phyloP scores from a whole-genome alignment of 2,888 invertebrate genomes.

The Imbricaverruca yamaguchii region DNA sequence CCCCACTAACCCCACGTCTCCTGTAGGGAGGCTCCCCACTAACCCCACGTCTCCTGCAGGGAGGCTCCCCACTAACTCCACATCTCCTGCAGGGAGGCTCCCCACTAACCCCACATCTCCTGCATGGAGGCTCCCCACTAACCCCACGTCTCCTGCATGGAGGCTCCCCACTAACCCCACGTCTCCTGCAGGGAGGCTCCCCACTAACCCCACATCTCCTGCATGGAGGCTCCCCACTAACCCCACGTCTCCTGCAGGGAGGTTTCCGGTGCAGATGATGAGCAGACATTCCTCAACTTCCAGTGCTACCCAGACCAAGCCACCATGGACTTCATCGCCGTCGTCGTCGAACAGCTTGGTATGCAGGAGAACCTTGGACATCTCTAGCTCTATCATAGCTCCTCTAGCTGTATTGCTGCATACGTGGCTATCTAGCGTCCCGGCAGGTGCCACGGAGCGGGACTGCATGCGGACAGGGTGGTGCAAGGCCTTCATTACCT shows the following conservation, averaged over 20 bases:
- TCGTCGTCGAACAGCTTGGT: constrained; percentile 24
- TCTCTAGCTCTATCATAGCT: too few relatives aligned
- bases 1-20: neutral
- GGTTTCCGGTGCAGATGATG: constrained; percentile 23
- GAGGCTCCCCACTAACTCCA: neutral
- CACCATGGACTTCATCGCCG: constrained; percentile 20
- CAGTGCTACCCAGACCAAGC: constrained; percentile 27
- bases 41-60: neutral
- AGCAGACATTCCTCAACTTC: constrained; percentile 26
- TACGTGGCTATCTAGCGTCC: too few relatives aligned
- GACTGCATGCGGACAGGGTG: too few relatives aligned
- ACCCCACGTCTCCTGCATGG: too few relatives aligned
- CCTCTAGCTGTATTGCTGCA: too few relatives aligned
- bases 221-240: too few relatives aligned
- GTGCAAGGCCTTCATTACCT: too few relatives aligned
- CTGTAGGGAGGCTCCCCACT: neutral
- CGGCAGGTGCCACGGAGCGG: too few relatives aligned
- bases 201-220: too few relatives aligned
- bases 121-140: neutral
- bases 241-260: neutral
- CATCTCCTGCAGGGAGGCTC: neutral
- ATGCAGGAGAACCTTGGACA: neutral
- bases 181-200: neutral
- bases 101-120: neutral
- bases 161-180: neutral